phyloP scores from a whole-genome alignment of 2,888 invertebrate genomes.

The Microchrysa polita region DNA sequence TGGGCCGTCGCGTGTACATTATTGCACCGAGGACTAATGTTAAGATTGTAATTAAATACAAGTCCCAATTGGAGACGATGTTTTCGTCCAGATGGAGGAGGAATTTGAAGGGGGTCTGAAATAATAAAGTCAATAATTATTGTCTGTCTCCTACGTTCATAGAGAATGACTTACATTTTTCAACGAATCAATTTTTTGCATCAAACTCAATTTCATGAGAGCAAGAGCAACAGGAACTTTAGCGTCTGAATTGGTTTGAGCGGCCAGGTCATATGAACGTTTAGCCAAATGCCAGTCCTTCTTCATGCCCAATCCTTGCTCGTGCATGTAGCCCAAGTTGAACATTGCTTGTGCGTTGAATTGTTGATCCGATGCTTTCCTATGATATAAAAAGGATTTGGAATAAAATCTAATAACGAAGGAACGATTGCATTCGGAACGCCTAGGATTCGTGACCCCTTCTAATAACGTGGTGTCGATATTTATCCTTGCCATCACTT shows the following conservation, averaged over 20 bases:
- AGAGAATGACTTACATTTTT: slow-evolving; percentile 71
- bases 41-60: slow-evolving; percentile 86
- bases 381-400: too few relatives aligned
- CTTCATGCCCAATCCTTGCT: slow-evolving; percentile 92
- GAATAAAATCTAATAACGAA: too few relatives aligned
- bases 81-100: slow-evolving; percentile 75
- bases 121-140: slow-evolving; percentile 52
- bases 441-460: too few relatives aligned
- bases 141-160: too few relatives aligned
- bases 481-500: too few relatives aligned
- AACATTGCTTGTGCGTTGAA: slow-evolving; percentile 99
- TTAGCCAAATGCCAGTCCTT: slow-evolving; percentile 95
- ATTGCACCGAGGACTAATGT: slow-evolving; percentile 84
- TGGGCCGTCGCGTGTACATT: slow-evolving; percentile 80
- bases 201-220: slow-evolving; percentile 80
- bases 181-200: slow-evolving; percentile 77
- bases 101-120: slow-evolving; percentile 71
- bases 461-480: too few relatives aligned
- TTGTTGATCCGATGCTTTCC: slow-evolving; percentile 92
- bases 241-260: slow-evolving; percentile 92
- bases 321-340: slow-evolving; percentile 99
- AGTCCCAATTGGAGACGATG: slow-evolving; percentile 91
- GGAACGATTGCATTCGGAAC: neutral
- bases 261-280: slow-evolving; percentile 95
- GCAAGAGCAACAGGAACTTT: slow-evolving; percentile 94